These are phyloP conservation scores for Tipula vernalis DNA, from an alignment of 2,888 invertebrate genomes.

Conservation along the genomic window DNA sequence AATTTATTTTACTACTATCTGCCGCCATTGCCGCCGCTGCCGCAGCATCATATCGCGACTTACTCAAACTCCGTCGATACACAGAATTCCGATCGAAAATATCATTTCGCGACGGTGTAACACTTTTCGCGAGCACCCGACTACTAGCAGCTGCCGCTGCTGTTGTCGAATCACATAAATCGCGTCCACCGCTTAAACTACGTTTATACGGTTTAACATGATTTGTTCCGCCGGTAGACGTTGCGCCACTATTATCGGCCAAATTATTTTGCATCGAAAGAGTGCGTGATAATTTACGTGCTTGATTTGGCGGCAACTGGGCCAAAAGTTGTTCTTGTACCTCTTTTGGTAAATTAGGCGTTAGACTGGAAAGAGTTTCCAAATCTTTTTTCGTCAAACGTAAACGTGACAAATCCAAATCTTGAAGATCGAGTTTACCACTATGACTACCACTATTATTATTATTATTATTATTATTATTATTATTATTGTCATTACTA, in stretches of 20 bases:
- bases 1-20: slow-evolving; percentile 19
- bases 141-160: slow-evolving; percentile 20
- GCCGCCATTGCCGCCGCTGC: slow-evolving; percentile 15
- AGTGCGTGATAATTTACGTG: slow-evolving; percentile 51
- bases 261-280: slow-evolving; percentile 34
- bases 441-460: not conserved
- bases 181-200: slow-evolving; percentile 37
- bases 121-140: slow-evolving; percentile 13
- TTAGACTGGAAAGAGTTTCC: slow-evolving; percentile 53
- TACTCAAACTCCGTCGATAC: slow-evolving; percentile 18
- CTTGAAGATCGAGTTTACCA: slow-evolving; percentile 40
- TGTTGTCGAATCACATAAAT: slow-evolving; percentile 18
- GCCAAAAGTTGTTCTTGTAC: slow-evolving; percentile 58
- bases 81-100: slow-evolving; percentile 12
- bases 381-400: slow-evolving; percentile 57
- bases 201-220: slow-evolving; percentile 28
- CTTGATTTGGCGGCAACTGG: slow-evolving; percentile 56
- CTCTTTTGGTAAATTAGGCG: slow-evolving; percentile 56
- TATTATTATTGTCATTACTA: slow-evolving; percentile 11
- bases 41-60: slow-evolving; percentile 18
- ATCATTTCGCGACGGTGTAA: slow-evolving; percentile 12
- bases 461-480: slow-evolving; percentile 11
- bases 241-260: slow-evolving; percentile 20
- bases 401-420: slow-evolving; percentile 54
- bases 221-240: slow-evolving; percentile 11